Evolutionary conservation across 1,140 invertebrate species (phyloP), one percentile per base, ranked within the genome.

Genomic region (Idris sp.): DNA sequence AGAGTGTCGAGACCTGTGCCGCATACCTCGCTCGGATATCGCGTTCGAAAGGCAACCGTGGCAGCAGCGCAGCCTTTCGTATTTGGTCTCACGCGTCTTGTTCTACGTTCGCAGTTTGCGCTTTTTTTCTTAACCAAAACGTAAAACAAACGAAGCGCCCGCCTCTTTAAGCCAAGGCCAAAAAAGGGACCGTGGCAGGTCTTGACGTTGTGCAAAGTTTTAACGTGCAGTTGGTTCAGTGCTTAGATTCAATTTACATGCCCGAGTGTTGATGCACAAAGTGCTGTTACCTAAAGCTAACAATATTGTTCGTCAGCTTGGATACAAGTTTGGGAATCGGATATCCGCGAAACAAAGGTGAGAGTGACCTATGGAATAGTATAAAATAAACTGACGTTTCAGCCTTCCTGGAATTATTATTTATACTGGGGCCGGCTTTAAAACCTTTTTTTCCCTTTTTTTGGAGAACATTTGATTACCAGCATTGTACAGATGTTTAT

Each of bases 11-110:
- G 71, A 67, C 56, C 62, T 74, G 62, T 74, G 71, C 79, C 82
- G 84, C 85, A 87, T 86, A 86, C 84, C 83, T 83, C 58, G 77
- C 69, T 79, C 76, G 75, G 78, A 78, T n/a, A n/a, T 77, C 78
- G 78, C 79, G 76, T 81, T 76, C 79, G 68, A 78, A 78, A 79
- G 79, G 74, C 76, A 79, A 71, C 72, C 61, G 43, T 40, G 46
- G 77, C 74, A 59, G 76, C 73, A 69, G 25, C 43, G 40, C 56
- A 36, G 67, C 53, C 71, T 77, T 74, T 75, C 61, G 65, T 74
- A 44, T 44, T 74, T 61, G 69, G 56, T 69, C 56, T 44, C 46
- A 53, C 48, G 54, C 54, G 65, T 69, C 10, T 15, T 40, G 22
- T 56, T 33, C 10, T 11, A 9, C 31, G 43, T 61, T 0, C 28